These are phyloP conservation scores for Lerista edwardsae DNA, from an alignment of 2,797 vertebrate genomes.

Conservation along the genomic window DNA sequence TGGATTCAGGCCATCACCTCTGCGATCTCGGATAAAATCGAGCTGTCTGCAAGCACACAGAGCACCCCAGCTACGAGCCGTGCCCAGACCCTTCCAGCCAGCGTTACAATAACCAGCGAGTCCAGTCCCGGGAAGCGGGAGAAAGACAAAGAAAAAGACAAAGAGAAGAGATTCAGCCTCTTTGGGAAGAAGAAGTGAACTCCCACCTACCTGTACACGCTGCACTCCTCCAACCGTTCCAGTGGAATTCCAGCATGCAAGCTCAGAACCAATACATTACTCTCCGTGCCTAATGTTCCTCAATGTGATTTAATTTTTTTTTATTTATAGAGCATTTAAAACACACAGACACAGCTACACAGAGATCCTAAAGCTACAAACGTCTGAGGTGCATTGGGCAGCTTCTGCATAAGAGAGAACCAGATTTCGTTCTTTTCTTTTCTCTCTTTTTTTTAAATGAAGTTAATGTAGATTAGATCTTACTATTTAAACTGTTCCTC, in stretches of 20 bases:
- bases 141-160: conserved; percentile 98
- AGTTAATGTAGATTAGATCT: conserved; percentile 87
- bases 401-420: conserved; percentile 82
- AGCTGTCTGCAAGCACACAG: conserved; percentile 92
- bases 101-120: conserved; percentile 88
- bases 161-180: conserved; percentile 96
- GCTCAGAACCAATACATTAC: conserved; percentile 95
- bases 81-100: conserved; percentile 94
- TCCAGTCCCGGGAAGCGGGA: conserved; percentile 97
- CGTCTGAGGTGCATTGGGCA: conserved; percentile 84
- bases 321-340: conserved; percentile 81
- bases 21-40: conserved; percentile 86
- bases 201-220: conserved; percentile 66
- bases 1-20: conserved; percentile 95
- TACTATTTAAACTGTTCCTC: conserved; percentile 89
- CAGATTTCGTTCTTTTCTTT: conserved; percentile 75
- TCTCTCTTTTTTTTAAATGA: conserved; percentile 65
- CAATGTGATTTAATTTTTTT: conserved; percentile 86
- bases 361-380: conserved; percentile 73
- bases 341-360: conserved; percentile 19
- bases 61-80: conserved; percentile 93
- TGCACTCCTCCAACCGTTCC: conserved; percentile 83
- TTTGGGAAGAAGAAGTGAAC: conserved; percentile 99
- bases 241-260: conserved; percentile 96
- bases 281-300: conserved; percentile 94